These are phyloP conservation scores for Rhinichthys osculus DNA, from an alignment of 2,797 vertebrate genomes.

Conservation along the genomic window DNA sequence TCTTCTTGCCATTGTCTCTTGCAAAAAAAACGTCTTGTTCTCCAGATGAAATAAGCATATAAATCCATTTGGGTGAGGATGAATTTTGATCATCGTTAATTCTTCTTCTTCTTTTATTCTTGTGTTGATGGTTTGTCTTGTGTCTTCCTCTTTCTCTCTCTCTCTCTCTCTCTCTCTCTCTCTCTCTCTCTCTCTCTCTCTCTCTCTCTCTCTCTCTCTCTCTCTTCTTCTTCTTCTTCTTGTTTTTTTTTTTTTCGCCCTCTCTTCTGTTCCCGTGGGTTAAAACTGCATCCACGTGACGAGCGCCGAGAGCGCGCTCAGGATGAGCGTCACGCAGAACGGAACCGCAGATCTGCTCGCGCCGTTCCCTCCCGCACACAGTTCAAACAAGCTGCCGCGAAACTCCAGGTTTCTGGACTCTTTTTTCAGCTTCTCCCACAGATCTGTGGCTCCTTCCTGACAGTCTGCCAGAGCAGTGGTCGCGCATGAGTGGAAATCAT, in stretches of 20 bases:
- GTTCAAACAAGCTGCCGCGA: slow-evolving; percentile 97
- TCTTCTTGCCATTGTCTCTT: slow-evolving; percentile 64
- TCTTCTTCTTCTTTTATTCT: slow-evolving; percentile 56
- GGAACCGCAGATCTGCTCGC: slow-evolving; percentile 73
- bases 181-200: background rate
- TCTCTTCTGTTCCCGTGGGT: slow-evolving; percentile 60
- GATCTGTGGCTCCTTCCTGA: slow-evolving; percentile 94
- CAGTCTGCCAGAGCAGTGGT: slow-evolving; percentile 95
- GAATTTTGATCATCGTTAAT: slow-evolving; percentile 68
- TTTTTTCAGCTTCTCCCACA: slow-evolving; percentile 98
- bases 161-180: background rate
- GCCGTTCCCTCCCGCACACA: slow-evolving; percentile 87
- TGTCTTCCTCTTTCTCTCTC: slow-evolving; percentile 26
- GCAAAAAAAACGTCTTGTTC: slow-evolving; percentile 58
- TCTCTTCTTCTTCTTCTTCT: slow-evolving; percentile 9
- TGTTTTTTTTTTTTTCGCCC: slow-evolving; percentile 22
- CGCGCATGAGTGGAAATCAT: slow-evolving; percentile 95
- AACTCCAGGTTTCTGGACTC: slow-evolving; percentile 96
- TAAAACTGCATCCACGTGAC: slow-evolving; percentile 91
- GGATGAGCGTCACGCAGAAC: slow-evolving; percentile 77
- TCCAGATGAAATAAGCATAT: slow-evolving; percentile 64
- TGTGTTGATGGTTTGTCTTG: slow-evolving; percentile 54
- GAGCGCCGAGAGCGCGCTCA: slow-evolving; percentile 84
- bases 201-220: slow-evolving; percentile 2
- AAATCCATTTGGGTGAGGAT: slow-evolving; percentile 84